Conservation (phyloP, 1,140 invertebrate genomes). For the Tigriopus japonicus region DNA sequence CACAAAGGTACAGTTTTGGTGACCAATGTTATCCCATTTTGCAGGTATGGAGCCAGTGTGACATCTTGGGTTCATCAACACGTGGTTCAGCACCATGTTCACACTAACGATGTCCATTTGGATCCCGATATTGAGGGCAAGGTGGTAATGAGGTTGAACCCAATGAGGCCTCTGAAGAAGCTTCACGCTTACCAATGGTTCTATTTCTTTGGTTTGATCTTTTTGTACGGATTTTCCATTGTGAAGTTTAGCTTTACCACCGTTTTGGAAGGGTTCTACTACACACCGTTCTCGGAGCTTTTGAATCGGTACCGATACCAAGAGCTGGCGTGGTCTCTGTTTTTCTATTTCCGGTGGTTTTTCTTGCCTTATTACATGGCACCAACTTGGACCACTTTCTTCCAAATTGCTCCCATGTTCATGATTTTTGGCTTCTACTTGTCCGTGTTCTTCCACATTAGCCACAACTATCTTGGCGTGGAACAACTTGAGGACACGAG, state of each 20-base stretch:
- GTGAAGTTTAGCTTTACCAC: background rate
- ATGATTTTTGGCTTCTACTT: background rate
- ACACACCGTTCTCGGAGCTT: background rate
- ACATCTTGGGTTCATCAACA: slow-evolving; percentile 9
- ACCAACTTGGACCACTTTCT: background rate
- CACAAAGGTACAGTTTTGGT: too few species aligned
- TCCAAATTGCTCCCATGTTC: background rate
- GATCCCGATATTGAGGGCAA: slow-evolving; percentile 6
- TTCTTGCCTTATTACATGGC: background rate
- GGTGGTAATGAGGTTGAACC: background rate
- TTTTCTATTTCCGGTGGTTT: background rate
- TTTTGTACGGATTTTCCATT: slow-evolving; percentile 7
- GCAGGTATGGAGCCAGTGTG: slow-evolving; percentile 2
- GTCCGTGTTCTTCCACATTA: slow-evolving; percentile 1
- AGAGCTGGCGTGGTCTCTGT: background rate
- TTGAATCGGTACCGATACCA: background rate
- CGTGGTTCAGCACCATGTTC: slow-evolving; percentile 9
- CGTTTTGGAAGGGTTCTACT: background rate
- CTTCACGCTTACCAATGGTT: background rate
- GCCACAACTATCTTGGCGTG: background rate
- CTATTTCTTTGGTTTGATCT: background rate
- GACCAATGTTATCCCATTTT: too few species aligned
- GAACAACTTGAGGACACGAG: too few species aligned
- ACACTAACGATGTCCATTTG: slow-evolving; percentile 5
- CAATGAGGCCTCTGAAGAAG: background rate